phyloP scores from a whole-genome alignment of 1,140 invertebrate genomes.

The Neelides sp. region DNA sequence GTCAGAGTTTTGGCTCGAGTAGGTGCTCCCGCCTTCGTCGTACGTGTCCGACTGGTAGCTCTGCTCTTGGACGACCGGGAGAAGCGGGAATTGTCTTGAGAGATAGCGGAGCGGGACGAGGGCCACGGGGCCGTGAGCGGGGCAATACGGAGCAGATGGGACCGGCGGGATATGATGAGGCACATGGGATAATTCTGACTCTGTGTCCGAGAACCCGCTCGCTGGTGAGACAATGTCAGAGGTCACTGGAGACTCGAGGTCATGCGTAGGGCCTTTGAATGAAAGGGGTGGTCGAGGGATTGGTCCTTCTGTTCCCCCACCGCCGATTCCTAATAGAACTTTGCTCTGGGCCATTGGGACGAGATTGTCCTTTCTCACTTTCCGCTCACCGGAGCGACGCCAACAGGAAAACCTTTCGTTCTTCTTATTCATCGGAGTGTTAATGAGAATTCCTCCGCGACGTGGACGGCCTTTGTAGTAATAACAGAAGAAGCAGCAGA shows the following conservation, averaged over 20 bases:
- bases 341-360: no score
- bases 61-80: constrained; percentile 18
- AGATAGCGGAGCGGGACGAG: constrained; percentile 15
- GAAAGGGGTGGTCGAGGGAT: no score
- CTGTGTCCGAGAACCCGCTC: constrained; percentile 25
- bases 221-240: constrained; percentile 29
- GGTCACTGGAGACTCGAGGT: constrained; percentile 18
- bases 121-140: constrained; percentile 22
- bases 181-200: constrained; percentile 14
- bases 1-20: constrained; percentile 22
- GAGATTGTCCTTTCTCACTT: no score
- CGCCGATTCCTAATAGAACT: no score
- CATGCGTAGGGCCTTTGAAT: no score
- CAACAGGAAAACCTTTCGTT: no score
- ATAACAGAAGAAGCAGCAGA: no score
- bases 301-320: no score
- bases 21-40: constrained; percentile 23
- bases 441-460: no score
- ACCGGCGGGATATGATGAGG: background rate
- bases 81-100: constrained; percentile 17
- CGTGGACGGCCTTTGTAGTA: no score
- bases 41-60: constrained; percentile 26
- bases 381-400: no score
- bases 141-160: constrained; percentile 13
- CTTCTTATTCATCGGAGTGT: no score